phyloP scores from a whole-genome alignment of 2,113 vertebrate genomes.

The Peucedramus taeniatus region DNA sequence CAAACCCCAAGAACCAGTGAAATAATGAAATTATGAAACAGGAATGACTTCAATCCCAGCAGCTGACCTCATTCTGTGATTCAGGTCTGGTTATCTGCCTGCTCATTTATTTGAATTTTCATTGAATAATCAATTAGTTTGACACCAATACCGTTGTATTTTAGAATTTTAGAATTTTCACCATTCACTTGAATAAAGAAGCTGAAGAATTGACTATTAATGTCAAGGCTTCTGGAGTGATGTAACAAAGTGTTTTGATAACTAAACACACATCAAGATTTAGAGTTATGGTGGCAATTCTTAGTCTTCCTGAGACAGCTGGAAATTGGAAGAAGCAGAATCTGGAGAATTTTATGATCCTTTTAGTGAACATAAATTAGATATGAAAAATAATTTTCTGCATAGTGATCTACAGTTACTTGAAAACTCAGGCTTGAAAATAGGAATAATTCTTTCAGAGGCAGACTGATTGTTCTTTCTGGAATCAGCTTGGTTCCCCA shows the following conservation, averaged over 20 bases:
- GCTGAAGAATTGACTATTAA: not conserved
- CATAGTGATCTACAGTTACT: not conserved
- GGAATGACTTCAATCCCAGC: not conserved
- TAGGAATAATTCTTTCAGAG: not conserved
- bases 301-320: not conserved
- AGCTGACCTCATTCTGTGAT: not conserved
- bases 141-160: rapidly evolving
- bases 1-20: not conserved
- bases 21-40: not conserved
- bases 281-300: not conserved
- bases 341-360: not conserved
- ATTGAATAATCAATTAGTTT: not conserved
- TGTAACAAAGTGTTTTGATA: not conserved
- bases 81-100: not conserved
- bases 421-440: not conserved
- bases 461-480: not conserved
- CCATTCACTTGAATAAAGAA: not conserved
- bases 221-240: not conserved
- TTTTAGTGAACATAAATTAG: not conserved
- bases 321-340: not conserved
- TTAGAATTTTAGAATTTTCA: not conserved
- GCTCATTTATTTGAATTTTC: not conserved
- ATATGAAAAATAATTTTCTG: not conserved
- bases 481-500: not conserved
- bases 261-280: not conserved